Evolutionary conservation across 2,113 vertebrate species (phyloP).

Genomic region (Peromyscus maniculatus): DNA sequence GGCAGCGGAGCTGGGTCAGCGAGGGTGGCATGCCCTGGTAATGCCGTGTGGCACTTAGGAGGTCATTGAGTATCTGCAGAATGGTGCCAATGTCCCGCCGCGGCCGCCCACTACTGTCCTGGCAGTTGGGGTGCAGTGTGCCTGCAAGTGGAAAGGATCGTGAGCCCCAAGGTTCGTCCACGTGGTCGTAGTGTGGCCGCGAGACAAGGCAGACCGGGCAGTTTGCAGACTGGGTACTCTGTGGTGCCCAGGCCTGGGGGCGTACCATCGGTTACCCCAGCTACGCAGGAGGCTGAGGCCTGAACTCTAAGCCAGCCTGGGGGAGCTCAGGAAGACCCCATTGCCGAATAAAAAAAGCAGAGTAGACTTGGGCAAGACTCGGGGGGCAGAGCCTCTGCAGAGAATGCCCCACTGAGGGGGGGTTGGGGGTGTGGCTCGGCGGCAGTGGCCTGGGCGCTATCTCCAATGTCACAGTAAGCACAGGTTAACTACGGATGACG

Average conservation of each 20-base stretch:
- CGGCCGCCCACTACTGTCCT: constrained; percentile 97
- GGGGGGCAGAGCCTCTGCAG: background rate
- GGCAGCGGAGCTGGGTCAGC: constrained; percentile 97
- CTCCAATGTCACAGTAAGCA: background rate
- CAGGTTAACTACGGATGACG: too few relatives aligned
- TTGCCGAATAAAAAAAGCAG: too few relatives aligned
- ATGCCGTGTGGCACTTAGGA: constrained; percentile 97
- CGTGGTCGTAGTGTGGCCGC: fast-evolving
- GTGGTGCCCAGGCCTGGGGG: fast-evolving
- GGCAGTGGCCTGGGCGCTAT: background rate
- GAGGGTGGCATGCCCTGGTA: constrained; percentile 99
- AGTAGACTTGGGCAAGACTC: background rate
- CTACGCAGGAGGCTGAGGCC: background rate
- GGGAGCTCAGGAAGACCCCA: background rate
- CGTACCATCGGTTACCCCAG: background rate
- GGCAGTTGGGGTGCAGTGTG: constrained; percentile 99
- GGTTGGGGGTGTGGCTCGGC: background rate
- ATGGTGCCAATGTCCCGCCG: constrained; percentile 98
- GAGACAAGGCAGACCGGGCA: background rate
- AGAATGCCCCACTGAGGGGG: background rate
- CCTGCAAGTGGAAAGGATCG: constrained; percentile 82
- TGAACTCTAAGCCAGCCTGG: background rate
- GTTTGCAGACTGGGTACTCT: background rate
- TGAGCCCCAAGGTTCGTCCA: background rate
- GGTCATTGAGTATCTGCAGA: constrained; percentile 99